Base-by-base conservation (phyloP, 2,888 invertebrate genomes). In the Drepana falcataria region DNA sequence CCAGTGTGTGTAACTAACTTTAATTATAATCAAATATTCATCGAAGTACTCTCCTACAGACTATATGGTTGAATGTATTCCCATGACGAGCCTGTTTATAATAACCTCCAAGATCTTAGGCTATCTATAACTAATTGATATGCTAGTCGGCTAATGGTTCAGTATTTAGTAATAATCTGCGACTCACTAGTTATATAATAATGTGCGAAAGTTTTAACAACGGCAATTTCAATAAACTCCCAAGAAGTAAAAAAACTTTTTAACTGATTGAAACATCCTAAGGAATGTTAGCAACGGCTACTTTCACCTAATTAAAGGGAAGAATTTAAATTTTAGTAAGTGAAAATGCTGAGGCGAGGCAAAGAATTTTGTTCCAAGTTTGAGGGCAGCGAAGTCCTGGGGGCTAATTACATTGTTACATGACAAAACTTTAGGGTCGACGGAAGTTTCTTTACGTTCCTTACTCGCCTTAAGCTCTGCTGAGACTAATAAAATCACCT, bases 401-500 rank as follows among this genome's bases (percentile, higher is more conserved):
- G 81, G 83, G 85, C 85, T 88, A 88, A 87, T 89, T 87, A 88
- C 87, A 82, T 86, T 86, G 89, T 87, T 81, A 85, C 85, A 84
- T 83, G 84, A 84, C 83, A 82, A 86, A 87, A 88, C 79, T 87
- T 87, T 87, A 80, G 87, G 85, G 85, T 84, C 81, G 79, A 72
- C 69, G 66, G 64, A 83, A 86, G 81, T 87, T 88, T 85, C 83
- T 85, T 86, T 80, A 77, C 81, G 82, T 81, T 85, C 82, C 80
- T 81, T 82, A 71, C 78, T 77, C 68, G 65, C 63, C 69, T 76
- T 71, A 71, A 73, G 75, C 77, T 79, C 79, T 76, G 74, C 73
- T 71, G 78, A 81, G 78, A 79, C 78, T 77, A 79, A 83, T 83
- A 82, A 81, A 81, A 80, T 81, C 78, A 79, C 76, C 77, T 82